Evolutionary conservation across 2,888 invertebrate genomes (phyloP).

Genomic region (Mythimna albipuncta): DNA sequence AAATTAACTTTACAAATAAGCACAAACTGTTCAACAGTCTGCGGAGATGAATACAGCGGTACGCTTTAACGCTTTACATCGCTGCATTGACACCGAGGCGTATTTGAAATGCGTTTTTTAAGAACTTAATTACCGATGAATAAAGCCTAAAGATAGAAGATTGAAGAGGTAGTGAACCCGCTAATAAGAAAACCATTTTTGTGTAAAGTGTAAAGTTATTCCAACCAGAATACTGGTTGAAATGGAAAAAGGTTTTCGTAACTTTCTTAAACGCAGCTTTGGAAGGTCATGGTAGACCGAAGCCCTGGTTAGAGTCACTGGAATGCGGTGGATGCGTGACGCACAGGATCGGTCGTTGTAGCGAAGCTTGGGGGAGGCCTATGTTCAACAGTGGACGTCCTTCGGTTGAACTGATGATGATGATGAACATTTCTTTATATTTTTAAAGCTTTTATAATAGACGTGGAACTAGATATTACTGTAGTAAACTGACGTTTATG

Average conservation of each 20-base stretch:
- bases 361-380: too few relatives aligned
- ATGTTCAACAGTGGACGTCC: too few relatives aligned
- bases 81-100: too few relatives aligned
- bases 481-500: background rate
- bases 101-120: background rate
- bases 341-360: too few relatives aligned
- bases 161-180: background rate
- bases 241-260: background rate
- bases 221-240: too few relatives aligned
- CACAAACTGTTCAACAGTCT: background rate
- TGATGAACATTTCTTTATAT: too few relatives aligned
- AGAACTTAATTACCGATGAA: conserved; percentile 20
- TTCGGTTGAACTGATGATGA: too few relatives aligned
- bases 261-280: too few relatives aligned
- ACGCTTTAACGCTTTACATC: background rate
- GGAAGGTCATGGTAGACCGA: too few relatives aligned
- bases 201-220: background rate
- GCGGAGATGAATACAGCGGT: background rate
- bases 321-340: too few relatives aligned
- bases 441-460: too few relatives aligned
- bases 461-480: background rate
- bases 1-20: background rate
- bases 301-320: too few relatives aligned
- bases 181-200: background rate
- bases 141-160: background rate